Evolutionary conservation across 2,888 invertebrate species (phyloP).

Genomic region (Perizoma flavofasciatum): DNA sequence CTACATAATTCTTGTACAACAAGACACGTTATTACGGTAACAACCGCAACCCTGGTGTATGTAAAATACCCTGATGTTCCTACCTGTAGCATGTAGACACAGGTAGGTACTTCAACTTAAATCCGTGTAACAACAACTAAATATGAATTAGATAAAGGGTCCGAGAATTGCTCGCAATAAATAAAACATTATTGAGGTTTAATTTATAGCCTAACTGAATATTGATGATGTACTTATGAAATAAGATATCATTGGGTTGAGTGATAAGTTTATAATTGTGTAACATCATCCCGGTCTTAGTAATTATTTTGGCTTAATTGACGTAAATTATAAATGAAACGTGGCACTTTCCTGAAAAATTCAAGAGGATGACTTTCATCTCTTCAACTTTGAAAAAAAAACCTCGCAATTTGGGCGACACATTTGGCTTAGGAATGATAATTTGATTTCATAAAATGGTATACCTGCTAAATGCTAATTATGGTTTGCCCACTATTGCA

Average conservation of each 20-base stretch:
- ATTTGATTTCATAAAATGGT: too few species aligned
- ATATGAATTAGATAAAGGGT: too few species aligned
- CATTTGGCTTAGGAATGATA: slow-evolving; percentile 16
- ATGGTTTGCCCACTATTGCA: too few species aligned
- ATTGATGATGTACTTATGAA: too few species aligned
- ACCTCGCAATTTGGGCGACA: slow-evolving; percentile 29
- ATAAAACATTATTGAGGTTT: too few species aligned
- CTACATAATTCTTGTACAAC: slow-evolving; percentile 24
- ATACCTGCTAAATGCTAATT: too few species aligned
- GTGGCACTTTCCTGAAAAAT: slow-evolving; percentile 21
- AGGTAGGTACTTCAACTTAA: too few species aligned
- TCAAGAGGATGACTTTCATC: slow-evolving; percentile 22
- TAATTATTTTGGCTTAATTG: slow-evolving; percentile 5
- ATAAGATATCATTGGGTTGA: too few species aligned
- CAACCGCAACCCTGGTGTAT: slow-evolving; percentile 12
- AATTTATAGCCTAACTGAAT: too few species aligned
- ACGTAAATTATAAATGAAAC: slow-evolving; percentile 27
- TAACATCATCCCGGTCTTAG: slow-evolving; percentile 1
- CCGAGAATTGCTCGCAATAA: too few species aligned
- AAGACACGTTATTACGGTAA: slow-evolving; percentile 18
- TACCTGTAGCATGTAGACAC: background rate
- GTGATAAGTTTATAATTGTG: background rate
- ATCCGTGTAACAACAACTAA: too few species aligned
- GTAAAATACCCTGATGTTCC: background rate
- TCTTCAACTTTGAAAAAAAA: slow-evolving; percentile 12